Percentiles rank a stretch among this genome's conserved stretches.
Evolutionary conservation across 2,797 vertebrate genomes (phyloP).

Genomic region (Natrix natrix): DNA sequence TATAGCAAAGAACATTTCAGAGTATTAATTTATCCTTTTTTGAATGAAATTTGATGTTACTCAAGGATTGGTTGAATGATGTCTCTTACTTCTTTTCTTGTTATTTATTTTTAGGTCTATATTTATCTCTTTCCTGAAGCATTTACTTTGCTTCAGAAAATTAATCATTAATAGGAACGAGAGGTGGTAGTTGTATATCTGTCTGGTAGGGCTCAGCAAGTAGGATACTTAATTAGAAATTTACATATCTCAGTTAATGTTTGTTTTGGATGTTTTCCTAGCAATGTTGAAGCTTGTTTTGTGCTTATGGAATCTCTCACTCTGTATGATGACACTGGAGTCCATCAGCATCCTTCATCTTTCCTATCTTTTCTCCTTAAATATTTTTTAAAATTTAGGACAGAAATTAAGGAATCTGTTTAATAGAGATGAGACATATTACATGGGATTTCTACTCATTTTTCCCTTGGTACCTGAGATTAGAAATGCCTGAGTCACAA

Average conservation of each 20-base stretch:
- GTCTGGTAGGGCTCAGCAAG: neutral
- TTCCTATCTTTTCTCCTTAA: neutral
- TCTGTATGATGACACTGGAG: neutral
- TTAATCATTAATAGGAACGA: neutral
- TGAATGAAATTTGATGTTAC: neutral
- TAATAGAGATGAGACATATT: neutral
- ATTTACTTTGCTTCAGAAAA: neutral
- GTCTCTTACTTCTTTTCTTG: neutral
- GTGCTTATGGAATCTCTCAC: neutral
- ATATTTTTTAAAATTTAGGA: neutral
- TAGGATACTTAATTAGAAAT: neutral
- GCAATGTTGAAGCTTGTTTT: neutral
- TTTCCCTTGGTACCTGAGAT: neutral
- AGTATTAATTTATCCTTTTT: neutral
- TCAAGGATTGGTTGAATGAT: constrained; percentile 30
- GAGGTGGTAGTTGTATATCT: neutral
- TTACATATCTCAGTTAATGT: neutral
- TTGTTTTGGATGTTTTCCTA: neutral
- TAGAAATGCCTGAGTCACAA: neutral
- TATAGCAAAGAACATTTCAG: neutral
- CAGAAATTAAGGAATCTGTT: neutral
- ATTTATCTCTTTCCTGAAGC: neutral
- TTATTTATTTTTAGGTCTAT: neutral
- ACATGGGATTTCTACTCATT: neutral
- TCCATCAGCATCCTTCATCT: neutral